Evolutionary conservation across 1,140 invertebrate genomes (phyloP).

Genomic region (Neodiprion virginianus): DNA sequence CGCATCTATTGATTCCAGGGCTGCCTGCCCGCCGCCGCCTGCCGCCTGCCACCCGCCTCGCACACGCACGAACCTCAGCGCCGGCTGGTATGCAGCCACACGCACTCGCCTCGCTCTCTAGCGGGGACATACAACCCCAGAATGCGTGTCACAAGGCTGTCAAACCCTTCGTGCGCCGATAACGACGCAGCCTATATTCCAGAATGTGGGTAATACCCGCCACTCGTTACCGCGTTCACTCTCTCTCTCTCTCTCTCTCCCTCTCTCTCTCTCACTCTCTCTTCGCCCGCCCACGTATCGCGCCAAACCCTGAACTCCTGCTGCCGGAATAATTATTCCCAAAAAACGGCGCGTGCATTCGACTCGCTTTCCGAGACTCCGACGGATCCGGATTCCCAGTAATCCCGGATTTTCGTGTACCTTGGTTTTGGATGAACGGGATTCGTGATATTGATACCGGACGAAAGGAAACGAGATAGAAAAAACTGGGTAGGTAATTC

Average conservation of each 20-base stretch:
- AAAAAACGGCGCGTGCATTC: too few relatives aligned
- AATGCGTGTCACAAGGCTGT: slow-evolving; percentile 6
- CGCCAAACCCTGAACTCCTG: slow-evolving; percentile 5
- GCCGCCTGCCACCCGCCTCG: slow-evolving; percentile 12
- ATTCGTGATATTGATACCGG: too few relatives aligned
- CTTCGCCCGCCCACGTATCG: background rate
- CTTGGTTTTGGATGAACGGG: too few relatives aligned
- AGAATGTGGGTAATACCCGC: slow-evolving; percentile 1
- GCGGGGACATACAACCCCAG: slow-evolving; percentile 28
- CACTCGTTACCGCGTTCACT: background rate
- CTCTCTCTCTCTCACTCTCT: background rate
- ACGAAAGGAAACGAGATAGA: too few relatives aligned
- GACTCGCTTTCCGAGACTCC: too few relatives aligned
- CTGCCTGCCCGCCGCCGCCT: slow-evolving; percentile 30
- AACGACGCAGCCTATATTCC: background rate
- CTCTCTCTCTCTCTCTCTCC: background rate
- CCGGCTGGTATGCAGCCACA: slow-evolving; percentile 28
- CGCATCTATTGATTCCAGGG: slow-evolving; percentile 56
- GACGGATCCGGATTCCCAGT: too few relatives aligned
- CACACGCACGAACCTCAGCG: background rate
- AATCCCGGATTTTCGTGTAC: too few relatives aligned
- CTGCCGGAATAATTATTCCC: too few relatives aligned
- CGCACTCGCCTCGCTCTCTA: slow-evolving; percentile 25
- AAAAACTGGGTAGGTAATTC: too few relatives aligned
- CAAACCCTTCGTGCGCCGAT: slow-evolving; percentile 5